phyloP scores from a whole-genome alignment of 2,797 vertebrate species.

The Hapalemur alaotrensis region DNA sequence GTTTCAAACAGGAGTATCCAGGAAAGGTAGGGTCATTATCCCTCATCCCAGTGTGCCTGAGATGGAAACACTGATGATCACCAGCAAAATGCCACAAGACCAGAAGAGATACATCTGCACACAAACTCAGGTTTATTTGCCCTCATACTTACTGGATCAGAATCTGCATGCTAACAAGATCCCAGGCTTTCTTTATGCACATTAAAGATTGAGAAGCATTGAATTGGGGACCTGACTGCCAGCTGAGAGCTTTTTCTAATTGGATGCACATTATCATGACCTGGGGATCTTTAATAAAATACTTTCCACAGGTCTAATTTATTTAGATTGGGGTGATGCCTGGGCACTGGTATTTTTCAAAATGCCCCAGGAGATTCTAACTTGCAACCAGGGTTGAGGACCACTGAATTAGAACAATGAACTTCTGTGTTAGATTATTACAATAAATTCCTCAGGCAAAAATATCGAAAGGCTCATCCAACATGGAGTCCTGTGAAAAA shows the following conservation, averaged over 20 bases:
- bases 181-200: not conserved
- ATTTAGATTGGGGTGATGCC: constrained; percentile 6
- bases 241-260: not conserved
- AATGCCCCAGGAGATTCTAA: not conserved
- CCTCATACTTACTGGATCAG: not conserved
- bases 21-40: not conserved
- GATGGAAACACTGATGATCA: not conserved
- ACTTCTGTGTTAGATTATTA: constrained; percentile 26
- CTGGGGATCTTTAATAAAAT: not conserved
- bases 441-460: constrained; percentile 15
- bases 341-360: not conserved
- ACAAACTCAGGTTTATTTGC: not conserved
- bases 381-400: not conserved
- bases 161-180: not conserved
- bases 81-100: not conserved
- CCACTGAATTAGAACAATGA: constrained; percentile 37
- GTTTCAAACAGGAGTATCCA: not conserved
- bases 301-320: constrained; percentile 1
- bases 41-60: not conserved
- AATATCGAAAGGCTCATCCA: not conserved
- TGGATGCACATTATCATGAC: not conserved
- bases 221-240: not conserved
- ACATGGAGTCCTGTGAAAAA: not conserved
- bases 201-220: not conserved
- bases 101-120: not conserved